Conservation (phyloP, 1,140 invertebrate genomes). For the Coenobita brevimanus region DNA sequence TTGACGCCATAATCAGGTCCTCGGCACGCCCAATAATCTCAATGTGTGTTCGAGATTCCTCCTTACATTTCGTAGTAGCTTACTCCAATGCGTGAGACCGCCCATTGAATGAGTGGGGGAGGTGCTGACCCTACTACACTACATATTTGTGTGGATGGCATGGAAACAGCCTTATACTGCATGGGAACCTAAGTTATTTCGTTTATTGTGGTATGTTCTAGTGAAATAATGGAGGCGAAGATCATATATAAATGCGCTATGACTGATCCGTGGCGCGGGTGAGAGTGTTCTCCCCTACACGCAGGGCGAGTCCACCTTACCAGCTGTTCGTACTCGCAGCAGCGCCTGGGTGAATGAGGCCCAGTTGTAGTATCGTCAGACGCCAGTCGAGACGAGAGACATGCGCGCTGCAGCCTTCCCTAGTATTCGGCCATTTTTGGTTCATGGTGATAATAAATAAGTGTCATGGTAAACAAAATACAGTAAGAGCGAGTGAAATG, state of each 20-base stretch:
- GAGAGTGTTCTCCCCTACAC: conserved; percentile 59
- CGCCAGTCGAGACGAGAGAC: conserved; percentile 60
- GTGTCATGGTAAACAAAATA: conserved; percentile 63
- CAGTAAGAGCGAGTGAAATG: conserved; percentile 59
- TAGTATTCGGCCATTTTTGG: conserved; percentile 69
- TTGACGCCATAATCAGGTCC: background rate
- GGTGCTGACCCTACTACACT: background rate
- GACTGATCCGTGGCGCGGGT: background rate
- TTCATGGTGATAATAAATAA: conserved; percentile 67
- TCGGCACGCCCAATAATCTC: conserved; percentile 24
- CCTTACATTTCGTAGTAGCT: conserved; percentile 67
- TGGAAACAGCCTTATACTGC: too few species aligned
- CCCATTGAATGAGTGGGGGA: conserved; percentile 63
- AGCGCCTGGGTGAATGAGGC: conserved; percentile 68
- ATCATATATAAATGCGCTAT: background rate
- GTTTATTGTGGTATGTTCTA: too few species aligned
- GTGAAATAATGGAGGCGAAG: background rate
- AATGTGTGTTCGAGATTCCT: conserved; percentile 55
- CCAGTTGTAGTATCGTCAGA: conserved; percentile 68
- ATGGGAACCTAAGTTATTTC: too few species aligned
- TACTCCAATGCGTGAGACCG: conserved; percentile 62
- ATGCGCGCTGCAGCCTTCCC: conserved; percentile 60
- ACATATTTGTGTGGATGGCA: background rate
- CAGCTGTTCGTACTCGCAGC: conserved; percentile 70
- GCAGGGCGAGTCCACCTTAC: conserved; percentile 66